Base-by-base conservation (phyloP, 2,113 vertebrate genomes). In the Larimichthys polyactis region DNA sequence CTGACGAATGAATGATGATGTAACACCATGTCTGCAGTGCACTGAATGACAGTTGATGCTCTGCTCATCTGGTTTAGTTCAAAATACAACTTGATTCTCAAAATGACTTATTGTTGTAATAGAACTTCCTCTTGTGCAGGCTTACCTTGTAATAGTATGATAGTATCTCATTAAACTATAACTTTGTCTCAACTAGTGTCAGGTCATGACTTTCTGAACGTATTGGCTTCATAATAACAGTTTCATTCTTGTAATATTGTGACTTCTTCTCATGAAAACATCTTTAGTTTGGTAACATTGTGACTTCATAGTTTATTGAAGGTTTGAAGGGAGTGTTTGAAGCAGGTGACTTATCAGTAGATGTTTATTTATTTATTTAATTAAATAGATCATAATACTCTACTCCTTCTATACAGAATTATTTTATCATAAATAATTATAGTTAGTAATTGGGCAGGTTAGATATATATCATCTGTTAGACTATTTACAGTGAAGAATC, bases 401-500 rank as follows among this genome's bases (percentile, higher is more conserved):
- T 58, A 40, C 1, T 54, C 66, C 24, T 65, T 57, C 71, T 77
- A 77, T 46, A 70, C 48, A 75, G 55, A 74, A 65, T 46, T 22
- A 44, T 66, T 59, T 66, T 0, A 75, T 65, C n/a, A 58, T 46
- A 60, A 71, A 76, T 80, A 52, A 75, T 79, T 29, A 81, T 3
- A 51, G 43, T 55, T 32, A 77, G 17, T 69, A 32, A 49, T 32
- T 84, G 48, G 27, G 22, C 19, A 46, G 64, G 43, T 67, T 68
- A 87, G 11, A 71, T 49, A 64, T 48, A 43, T 24, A 54, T 46
- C 27, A 57, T 57, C 27, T 62, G 16, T 52, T 19, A 51, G 1
- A 82, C n/a, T 22, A 86, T 71, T 74, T 74, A 86, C 80, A 83
- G 75, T 62, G 19, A 58, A 27, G n/a, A 64, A 16, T 78, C 24